A percentile compares a stretch with the other conserved stretches of the same genome.
Conservation (phyloP, 2,797 vertebrate species). For the Muscicapa striata region DNA sequence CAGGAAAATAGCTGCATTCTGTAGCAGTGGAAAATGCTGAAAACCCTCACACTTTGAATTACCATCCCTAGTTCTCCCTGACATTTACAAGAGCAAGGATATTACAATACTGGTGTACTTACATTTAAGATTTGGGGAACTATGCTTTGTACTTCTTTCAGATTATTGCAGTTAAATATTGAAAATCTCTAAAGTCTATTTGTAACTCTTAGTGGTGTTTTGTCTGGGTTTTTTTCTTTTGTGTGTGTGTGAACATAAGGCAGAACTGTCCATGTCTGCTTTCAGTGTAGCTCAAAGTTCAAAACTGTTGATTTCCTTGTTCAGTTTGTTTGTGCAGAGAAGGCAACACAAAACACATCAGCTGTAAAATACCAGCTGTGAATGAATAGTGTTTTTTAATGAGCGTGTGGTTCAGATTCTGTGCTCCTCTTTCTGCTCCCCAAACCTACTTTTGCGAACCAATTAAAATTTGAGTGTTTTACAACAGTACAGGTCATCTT, state of each 20-base stretch:
- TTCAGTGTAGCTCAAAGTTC: neutral
- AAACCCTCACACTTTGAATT: neutral
- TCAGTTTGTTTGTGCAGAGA: neutral
- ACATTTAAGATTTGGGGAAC: neutral
- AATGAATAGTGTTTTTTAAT: neutral
- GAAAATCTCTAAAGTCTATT: neutral
- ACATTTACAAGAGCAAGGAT: neutral
- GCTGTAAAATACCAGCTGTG: slow-evolving; percentile 10
- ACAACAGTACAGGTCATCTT: neutral
- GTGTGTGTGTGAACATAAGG: neutral
- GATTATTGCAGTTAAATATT: neutral
- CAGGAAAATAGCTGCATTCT: neutral
- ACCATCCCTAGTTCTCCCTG: neutral
- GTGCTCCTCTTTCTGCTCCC: neutral
- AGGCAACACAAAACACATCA: neutral
- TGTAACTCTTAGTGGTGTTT: neutral
- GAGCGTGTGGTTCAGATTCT: neutral
- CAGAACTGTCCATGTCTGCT: neutral
- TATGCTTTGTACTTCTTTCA: neutral
- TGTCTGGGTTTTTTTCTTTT: neutral
- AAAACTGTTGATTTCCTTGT: neutral
- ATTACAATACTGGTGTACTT: neutral
- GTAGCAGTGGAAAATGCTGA: neutral
- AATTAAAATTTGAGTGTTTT: neutral
- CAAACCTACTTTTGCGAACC: neutral